Evolutionary conservation across 2,797 vertebrate species (phyloP), one percentile per base, ranked within the genome.

Genomic region (Rhodeus uyekii): DNA sequence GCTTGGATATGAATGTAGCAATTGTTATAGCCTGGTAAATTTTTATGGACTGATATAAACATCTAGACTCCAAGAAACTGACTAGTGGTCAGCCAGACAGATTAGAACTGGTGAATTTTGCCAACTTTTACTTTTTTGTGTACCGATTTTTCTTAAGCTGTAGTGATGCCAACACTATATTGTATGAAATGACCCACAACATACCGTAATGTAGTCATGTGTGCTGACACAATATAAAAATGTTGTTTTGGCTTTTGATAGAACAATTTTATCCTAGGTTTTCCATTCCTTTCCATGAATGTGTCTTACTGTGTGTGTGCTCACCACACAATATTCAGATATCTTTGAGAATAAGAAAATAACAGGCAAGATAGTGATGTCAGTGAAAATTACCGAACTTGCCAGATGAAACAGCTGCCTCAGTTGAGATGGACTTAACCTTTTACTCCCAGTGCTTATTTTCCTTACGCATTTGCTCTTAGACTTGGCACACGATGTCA

Each of bases 381-480:
- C 78, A 78, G 8, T 10, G 50, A n/a, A 73, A 46, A 39, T 67
- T 8, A 22, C 55, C 1, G 29, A 67, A 75, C 32, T 46, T 55
- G 39, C 18, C 27, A 39, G 48, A 50, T 50, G 27, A 76, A 76
- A 71, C 61, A 64, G 24, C 73, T 27, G 8, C n/a, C 29, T 34
- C 48, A 42, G 5, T 44, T 67, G 80, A 68, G 63, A 76, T 65
- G 34, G 61, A 65, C 18, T 50, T 81, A 65, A 74, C 68, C 58
- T 81, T 72, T 74, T 63, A 65, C 71, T 53, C 69, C 73, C 42
- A 48, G 60, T 67, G 48, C 36, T 76, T 34, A 68, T 68, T 82
- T 58, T 82, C 13, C 63, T 58, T 69, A 58, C 3, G 18, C 27
- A 7, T 76, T 60, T 44, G 29, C 50, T 82, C 29, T 82, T 75